These are phyloP conservation scores for Parazoanthus darwini DNA, from an alignment of 92 coral and sea anemone species.

Conservation along the genomic window DNA sequence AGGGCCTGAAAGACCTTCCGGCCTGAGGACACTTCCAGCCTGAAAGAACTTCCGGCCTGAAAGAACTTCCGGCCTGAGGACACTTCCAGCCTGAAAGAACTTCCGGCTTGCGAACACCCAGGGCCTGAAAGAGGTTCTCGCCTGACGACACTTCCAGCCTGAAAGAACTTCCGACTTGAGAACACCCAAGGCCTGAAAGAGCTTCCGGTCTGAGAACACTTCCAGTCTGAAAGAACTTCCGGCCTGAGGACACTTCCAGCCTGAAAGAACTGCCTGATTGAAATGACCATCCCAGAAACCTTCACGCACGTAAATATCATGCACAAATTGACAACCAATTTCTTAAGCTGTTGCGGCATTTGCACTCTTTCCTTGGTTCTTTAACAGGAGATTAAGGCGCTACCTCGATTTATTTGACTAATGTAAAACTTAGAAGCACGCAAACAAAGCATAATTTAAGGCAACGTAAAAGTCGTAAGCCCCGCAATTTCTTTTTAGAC, in stretches of 20 bases:
- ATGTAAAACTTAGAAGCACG: too few species aligned
- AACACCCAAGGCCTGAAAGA: not conserved
- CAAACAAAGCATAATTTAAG: too few species aligned
- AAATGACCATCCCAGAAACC: not conserved
- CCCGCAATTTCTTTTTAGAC: too few species aligned
- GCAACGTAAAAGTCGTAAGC: too few species aligned
- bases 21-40: not conserved
- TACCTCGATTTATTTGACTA: too few species aligned
- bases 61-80: too few species aligned
- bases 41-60: not conserved
- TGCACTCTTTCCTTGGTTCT: too few species aligned
- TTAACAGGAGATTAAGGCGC: too few species aligned
- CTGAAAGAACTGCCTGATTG: not conserved
- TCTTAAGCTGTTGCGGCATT: too few species aligned
- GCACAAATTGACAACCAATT: not conserved
- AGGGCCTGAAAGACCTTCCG: not conserved
- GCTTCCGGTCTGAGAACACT: not conserved
- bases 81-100: too few species aligned
- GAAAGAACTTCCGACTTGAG: not conserved
- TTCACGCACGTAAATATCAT: not conserved
- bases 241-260: not conserved
- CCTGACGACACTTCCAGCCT: not conserved
- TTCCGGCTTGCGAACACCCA: not conserved
- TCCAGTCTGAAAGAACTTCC: too few species aligned
- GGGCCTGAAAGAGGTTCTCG: not conserved